Evolutionary conservation across 2,797 vertebrate genomes (phyloP).

Genomic region (Artibeus lituratus): DNA sequence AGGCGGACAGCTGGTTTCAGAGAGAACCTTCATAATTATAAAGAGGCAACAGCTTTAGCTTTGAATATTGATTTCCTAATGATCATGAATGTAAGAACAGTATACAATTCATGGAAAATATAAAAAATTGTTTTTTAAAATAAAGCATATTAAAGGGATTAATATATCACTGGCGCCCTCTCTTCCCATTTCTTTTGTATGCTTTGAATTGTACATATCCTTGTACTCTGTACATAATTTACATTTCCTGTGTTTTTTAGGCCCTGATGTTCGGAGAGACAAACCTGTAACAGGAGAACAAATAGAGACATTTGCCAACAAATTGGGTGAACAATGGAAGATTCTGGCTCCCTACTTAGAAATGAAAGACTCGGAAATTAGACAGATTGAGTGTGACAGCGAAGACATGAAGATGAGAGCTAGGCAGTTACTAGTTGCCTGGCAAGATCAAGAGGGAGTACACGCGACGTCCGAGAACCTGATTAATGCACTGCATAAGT

Average conservation of each 20-base stretch:
- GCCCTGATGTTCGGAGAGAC: constrained; percentile 91
- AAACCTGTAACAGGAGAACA: constrained; percentile 93
- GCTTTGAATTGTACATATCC: not conserved
- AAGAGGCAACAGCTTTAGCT: not conserved
- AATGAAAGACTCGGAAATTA: constrained; percentile 92
- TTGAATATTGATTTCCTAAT: not conserved
- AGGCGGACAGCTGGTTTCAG: not conserved
- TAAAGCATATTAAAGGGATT: not conserved
- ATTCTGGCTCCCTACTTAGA: constrained; percentile 91
- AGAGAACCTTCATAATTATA: not conserved
- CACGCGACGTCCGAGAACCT: constrained; percentile 92
- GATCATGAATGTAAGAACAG: not conserved
- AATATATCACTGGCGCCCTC: not conserved
- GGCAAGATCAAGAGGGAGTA: constrained; percentile 95
- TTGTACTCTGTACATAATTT: not conserved
- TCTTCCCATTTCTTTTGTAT: not conserved
- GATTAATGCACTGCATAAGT: constrained; percentile 86
- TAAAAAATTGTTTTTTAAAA: not conserved
- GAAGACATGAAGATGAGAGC: constrained; percentile 95
- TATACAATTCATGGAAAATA: not conserved
- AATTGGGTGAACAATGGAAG: constrained; percentile 93
- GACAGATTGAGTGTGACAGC: constrained; percentile 94
- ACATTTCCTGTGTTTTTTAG: constrained; percentile 74
- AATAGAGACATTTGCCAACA: constrained; percentile 91
- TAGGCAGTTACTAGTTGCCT: constrained; percentile 94